phyloP scores from a whole-genome alignment of 2,797 vertebrate species.

The Chromis chromis region DNA sequence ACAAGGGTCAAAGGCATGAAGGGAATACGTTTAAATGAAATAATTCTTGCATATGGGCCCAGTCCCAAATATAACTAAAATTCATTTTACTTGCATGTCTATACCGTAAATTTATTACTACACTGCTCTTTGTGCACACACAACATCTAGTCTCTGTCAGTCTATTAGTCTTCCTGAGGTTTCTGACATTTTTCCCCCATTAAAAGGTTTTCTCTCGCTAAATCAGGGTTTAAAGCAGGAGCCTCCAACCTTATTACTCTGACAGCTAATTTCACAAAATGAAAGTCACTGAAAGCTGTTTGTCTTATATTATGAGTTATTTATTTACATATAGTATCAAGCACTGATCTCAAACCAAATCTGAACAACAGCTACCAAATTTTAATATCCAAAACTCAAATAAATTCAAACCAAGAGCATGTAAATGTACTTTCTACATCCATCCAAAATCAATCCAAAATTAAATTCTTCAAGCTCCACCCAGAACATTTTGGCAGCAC shows the following conservation, averaged over 20 bases:
- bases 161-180: neutral
- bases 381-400: neutral
- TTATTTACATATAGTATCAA: no score
- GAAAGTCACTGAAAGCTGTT: neutral
- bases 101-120: neutral
- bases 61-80: neutral
- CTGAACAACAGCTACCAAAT: neutral
- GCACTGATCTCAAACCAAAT: neutral
- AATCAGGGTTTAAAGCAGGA: slow-evolving; percentile 1
- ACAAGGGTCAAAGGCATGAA: neutral
- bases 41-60: slow-evolving; percentile 11
- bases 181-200: neutral
- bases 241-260: neutral
- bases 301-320: neutral
- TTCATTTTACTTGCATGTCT: neutral
- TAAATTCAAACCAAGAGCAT: no score
- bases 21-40: slow-evolving; percentile 21
- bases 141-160: neutral
- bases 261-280: slow-evolving; percentile 9
- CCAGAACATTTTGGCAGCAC: no score
- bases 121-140: neutral
- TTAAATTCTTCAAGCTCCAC: no score
- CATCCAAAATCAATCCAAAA: no score
- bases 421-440: no score
- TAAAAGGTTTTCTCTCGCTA: neutral